Base-by-base conservation (phyloP, 2,797 vertebrate genomes). In the Sebastes kiyomatsui region DNA sequence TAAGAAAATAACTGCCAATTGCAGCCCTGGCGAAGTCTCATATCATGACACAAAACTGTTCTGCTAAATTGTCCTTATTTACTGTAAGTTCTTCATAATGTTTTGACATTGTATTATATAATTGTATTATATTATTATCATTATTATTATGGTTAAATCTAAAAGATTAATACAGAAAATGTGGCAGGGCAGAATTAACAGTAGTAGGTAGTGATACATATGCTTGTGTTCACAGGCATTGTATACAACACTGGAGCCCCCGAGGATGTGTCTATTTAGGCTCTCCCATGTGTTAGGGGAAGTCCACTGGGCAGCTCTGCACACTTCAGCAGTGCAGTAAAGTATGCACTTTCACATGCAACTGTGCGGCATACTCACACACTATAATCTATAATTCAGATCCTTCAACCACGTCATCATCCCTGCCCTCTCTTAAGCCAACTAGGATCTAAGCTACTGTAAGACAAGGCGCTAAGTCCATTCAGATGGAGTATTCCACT, bases 301-400 rank as follows among this genome's bases (percentile, higher is more conserved):
- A 61, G 66, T 62, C 67, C 71, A 69, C 38, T 4, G 38, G 27
- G 66, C 80, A 76, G 62, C 82, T 86, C 81, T 82, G 79, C 73
- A 81, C 80, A 70, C 70, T 77, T 65, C 33, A 65, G 72, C 42
- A 0, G 42, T 18, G 72, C 42, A 46, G 42, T 18, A 46, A 42
- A 78, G 66, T 46, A 59, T 32, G 23, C 72, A 70, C 42, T 55
- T 80, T 87, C 73, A 75, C 81, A 86, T 78, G 85, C 84, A 67
- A 82, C 60, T 20, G 23, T 70, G 27, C 79, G 58, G 55, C 35
- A 83, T 49, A 72, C 82, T 82, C 90, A 90, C 85, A 85, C 88
- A 84, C 85, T 16, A 71, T 86, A 87, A 91, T 93, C 84, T 94
- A 92, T 92, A 91, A 93, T 94, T 93, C 84, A 93, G 86, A 90